Conservation (phyloP, 2,888 invertebrate genomes). For the Thysanoteuthis rhombus region DNA sequence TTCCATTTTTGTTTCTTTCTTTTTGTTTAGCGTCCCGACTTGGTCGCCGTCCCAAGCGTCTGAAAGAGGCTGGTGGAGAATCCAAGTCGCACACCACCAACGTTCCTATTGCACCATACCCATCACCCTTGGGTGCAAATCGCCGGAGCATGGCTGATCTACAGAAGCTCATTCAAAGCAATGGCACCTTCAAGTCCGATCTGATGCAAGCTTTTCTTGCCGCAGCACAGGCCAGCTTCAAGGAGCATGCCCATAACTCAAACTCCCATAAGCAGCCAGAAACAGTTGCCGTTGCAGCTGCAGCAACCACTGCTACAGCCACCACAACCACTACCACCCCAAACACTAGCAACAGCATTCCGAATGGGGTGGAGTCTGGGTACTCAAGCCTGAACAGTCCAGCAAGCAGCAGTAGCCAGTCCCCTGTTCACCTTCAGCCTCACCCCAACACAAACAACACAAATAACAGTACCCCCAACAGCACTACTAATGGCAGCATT, state of each 20-base stretch:
- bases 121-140: constrained; percentile 59
- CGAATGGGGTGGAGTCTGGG: constrained; percentile 45
- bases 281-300: neutral
- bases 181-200: constrained; percentile 59
- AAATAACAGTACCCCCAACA: constrained; percentile 39
- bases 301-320: neutral
- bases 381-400: constrained; percentile 54
- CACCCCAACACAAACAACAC: constrained; percentile 42
- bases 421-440: constrained; percentile 42
- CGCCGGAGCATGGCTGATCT: constrained; percentile 63
- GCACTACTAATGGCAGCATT: constrained; percentile 40
- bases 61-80: constrained; percentile 62
- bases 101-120: constrained; percentile 64
- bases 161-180: constrained; percentile 60
- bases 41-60: constrained; percentile 66
- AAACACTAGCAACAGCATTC: constrained; percentile 20
- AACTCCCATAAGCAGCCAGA: neutral
- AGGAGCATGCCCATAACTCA: constrained; percentile 48
- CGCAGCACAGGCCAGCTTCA: constrained; percentile 58
- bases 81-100: constrained; percentile 45
- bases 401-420: constrained; percentile 48
- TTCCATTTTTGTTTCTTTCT: too few species aligned
- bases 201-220: constrained; percentile 60
- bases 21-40: constrained; percentile 64
- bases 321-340: neutral